Evolutionary conservation across 92 coral and sea anemone genomes (phyloP).

Genomic region (Umimayanthus chanpuru): DNA sequence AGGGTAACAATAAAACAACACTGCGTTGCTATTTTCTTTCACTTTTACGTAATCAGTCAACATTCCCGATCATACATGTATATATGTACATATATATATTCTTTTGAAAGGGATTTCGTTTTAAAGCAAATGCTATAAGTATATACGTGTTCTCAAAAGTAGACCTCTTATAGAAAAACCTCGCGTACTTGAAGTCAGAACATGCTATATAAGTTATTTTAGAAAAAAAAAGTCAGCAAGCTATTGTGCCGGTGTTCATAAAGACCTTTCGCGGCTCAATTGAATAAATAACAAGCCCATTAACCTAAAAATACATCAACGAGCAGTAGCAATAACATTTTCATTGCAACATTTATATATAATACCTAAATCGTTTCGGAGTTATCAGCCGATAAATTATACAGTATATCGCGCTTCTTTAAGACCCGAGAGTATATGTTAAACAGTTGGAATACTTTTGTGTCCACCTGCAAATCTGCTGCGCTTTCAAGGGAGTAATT

Average conservation of each 20-base stretch:
- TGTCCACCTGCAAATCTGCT: slow-evolving; percentile 76
- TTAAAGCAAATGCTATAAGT: no score
- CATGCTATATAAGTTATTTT: background rate
- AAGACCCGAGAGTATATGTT: slow-evolving; percentile 38
- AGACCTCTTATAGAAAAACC: no score
- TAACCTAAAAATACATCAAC: background rate
- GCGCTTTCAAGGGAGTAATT: slow-evolving; percentile 48
- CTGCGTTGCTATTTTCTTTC: background rate
- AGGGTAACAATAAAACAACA: background rate
- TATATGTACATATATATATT: no score
- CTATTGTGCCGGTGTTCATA: background rate
- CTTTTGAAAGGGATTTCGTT: background rate
- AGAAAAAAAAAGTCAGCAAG: background rate
- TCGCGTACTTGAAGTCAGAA: no score
- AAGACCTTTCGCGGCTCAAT: background rate
- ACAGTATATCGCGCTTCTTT: background rate
- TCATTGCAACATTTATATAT: background rate
- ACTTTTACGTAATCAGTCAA: background rate
- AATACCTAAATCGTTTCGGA: background rate
- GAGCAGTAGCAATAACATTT: background rate
- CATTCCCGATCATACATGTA: background rate
- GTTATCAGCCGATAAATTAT: background rate
- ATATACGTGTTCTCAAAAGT: background rate
- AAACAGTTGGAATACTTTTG: slow-evolving; percentile 47
- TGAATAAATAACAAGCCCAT: background rate